Conservation (phyloP, 2,797 vertebrate species). For the Lophotriccus pileatus region DNA sequence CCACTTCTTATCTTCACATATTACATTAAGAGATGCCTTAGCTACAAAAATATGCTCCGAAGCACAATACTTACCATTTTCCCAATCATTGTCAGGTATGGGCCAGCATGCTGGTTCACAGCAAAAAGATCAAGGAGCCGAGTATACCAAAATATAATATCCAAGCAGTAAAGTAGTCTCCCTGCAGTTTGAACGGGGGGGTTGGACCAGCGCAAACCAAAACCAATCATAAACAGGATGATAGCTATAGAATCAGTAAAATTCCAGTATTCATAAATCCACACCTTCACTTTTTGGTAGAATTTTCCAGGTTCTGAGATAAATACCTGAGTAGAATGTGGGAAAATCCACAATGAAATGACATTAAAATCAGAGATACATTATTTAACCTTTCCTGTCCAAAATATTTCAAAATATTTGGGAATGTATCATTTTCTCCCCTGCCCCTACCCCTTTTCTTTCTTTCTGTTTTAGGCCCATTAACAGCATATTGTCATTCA, state of each 20-base stretch:
- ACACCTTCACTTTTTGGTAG: conserved; percentile 91
- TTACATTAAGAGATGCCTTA: neutral
- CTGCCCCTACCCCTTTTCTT: too few relatives aligned
- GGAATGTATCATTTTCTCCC: fast-evolving
- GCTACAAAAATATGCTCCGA: neutral
- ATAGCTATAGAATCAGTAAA: conserved; percentile 89
- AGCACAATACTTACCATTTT: conserved; percentile 87
- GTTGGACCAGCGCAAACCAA: conserved; percentile 81
- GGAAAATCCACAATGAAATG: neutral
- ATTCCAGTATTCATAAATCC: conserved; percentile 99
- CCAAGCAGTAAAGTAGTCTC: conserved; percentile 89
- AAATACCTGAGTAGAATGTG: conserved; percentile 77
- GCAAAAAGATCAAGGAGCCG: conserved; percentile 92
- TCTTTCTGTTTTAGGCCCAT: neutral
- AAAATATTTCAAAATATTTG: neutral
- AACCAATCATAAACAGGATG: conserved; percentile 85
- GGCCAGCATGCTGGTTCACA: conserved; percentile 93
- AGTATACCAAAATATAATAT: conserved; percentile 97
- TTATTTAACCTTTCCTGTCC: neutral
- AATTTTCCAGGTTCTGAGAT: conserved; percentile 92
- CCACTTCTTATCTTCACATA: neutral
- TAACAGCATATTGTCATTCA: neutral
- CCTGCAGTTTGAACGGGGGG: conserved; percentile 79
- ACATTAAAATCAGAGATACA: neutral
- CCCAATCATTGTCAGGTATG: conserved; percentile 96